These are phyloP conservation scores for Pilophorus perplexus DNA, from an alignment of 2,888 invertebrate species.

Conservation along the genomic window DNA sequence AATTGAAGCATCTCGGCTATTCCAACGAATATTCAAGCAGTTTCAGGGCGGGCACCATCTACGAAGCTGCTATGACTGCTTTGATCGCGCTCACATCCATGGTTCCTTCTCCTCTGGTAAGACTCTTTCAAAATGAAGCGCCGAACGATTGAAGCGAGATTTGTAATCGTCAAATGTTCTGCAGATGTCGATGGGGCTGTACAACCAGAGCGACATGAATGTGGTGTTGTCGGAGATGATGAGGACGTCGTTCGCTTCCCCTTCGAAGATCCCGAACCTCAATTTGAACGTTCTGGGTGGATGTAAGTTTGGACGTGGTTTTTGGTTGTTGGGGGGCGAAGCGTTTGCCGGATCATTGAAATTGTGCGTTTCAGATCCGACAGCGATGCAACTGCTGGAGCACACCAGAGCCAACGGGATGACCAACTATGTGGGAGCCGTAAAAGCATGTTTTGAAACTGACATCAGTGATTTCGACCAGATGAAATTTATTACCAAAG, in stretches of 20 bases:
- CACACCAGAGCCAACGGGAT: conserved; percentile 33
- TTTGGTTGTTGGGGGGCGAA: background rate
- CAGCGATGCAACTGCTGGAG: conserved; percentile 38
- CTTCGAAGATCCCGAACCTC: conserved; percentile 2
- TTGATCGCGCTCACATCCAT: conserved; percentile 73
- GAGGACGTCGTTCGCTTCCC: conserved; percentile 22
- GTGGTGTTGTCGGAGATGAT: conserved; percentile 15
- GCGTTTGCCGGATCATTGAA: no score
- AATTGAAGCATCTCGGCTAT: conserved; percentile 57
- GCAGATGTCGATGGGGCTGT: conserved; percentile 16
- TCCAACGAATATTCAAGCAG: conserved; percentile 79
- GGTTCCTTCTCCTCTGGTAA: conserved; percentile 68
- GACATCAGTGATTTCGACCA: conserved; percentile 34
- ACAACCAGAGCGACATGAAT: conserved; percentile 27
- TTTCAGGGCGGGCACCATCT: conserved; percentile 72
- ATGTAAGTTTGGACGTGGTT: conserved; percentile 15
- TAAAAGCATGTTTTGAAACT: conserved; percentile 35
- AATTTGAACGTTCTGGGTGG: conserved; percentile 25
- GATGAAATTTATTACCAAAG: conserved; percentile 31
- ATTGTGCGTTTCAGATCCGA: conserved; percentile 37
- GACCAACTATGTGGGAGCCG: conserved; percentile 32
- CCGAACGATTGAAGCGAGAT: background rate
- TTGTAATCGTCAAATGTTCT: background rate
- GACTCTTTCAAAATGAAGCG: conserved; percentile 45
- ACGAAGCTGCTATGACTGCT: conserved; percentile 73